Evolutionary conservation across 2,113 vertebrate species (phyloP).

Genomic region (Oncorhynchus nerka): DNA sequence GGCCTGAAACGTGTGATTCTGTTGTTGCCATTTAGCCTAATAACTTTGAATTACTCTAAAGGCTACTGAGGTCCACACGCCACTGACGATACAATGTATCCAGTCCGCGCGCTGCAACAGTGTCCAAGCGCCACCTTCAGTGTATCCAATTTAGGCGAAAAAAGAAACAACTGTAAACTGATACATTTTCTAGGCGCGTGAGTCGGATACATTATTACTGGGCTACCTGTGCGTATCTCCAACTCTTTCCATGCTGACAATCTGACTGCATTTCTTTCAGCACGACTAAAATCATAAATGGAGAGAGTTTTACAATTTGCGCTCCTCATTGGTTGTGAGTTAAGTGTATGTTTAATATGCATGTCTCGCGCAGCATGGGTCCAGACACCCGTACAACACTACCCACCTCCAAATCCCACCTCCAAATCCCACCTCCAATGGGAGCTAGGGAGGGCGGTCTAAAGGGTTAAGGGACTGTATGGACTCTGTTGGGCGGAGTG

Average conservation of each 20-base stretch:
- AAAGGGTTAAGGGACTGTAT: conserved; percentile 70
- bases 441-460: conserved; percentile 37
- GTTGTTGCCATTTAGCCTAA: not conserved
- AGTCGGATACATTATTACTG: not conserved
- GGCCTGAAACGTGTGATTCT: not conserved
- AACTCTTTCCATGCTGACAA: no score
- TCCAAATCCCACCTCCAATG: conserved; percentile 65
- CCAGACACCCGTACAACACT: conserved; percentile 64
- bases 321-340: conserved; percentile 23
- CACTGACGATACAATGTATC: conserved; percentile 32
- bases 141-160: conserved; percentile 59
- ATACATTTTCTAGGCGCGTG: not conserved
- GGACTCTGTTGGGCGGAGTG: conserved; percentile 73
- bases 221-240: no score
- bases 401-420: conserved; percentile 50
- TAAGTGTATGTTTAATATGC: conserved; percentile 72
- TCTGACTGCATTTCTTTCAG: no score
- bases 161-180: conserved; percentile 4
- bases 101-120: conserved; percentile 60
- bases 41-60: conserved; percentile 12
- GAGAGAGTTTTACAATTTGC: no score
- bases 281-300: no score
- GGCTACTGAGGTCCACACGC: conserved; percentile 28
- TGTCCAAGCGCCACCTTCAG: conserved; percentile 85
- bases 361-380: conserved; percentile 72